Evolutionary conservation across 2,113 vertebrate genomes (phyloP).

Genomic region (Triplophysa dalaica): DNA sequence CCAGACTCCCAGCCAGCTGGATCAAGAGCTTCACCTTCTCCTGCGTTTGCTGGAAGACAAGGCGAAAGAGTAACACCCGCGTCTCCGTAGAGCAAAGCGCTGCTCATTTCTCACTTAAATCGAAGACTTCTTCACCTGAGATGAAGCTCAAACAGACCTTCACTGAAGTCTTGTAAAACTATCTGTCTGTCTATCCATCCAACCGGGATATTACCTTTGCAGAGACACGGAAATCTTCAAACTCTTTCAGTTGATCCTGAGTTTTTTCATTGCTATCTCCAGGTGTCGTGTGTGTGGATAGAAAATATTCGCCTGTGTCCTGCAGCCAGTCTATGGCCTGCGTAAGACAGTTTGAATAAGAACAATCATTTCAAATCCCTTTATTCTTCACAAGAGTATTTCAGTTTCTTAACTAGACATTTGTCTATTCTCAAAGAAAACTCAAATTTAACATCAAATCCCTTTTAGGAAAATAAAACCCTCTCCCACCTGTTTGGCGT

Average conservation of each 20-base stretch:
- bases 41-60: slow-evolving; percentile 85
- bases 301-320: slow-evolving; percentile 94
- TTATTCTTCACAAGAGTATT: neutral
- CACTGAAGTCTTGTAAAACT: too few relatives aligned
- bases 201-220: slow-evolving; percentile 84
- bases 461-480: neutral
- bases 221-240: slow-evolving; percentile 91
- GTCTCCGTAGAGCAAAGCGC: neutral
- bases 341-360: neutral
- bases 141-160: neutral
- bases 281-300: slow-evolving; percentile 87
- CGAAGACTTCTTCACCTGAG: neutral
- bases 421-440: neutral
- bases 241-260: slow-evolving; percentile 91
- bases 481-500: slow-evolving; percentile 89
- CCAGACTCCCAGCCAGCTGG: slow-evolving; percentile 94
- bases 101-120: too few relatives aligned
- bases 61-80: neutral
- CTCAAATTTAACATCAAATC: neutral
- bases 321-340: slow-evolving; percentile 98
- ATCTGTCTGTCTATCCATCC: too few relatives aligned
- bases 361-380: neutral
- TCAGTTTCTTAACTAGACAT: neutral
- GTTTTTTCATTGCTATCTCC: slow-evolving; percentile 86
- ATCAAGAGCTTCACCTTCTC: slow-evolving; percentile 97